These are phyloP conservation scores for Nettapus auritus DNA, from an alignment of 2,113 vertebrate genomes.

Conservation along the genomic window DNA sequence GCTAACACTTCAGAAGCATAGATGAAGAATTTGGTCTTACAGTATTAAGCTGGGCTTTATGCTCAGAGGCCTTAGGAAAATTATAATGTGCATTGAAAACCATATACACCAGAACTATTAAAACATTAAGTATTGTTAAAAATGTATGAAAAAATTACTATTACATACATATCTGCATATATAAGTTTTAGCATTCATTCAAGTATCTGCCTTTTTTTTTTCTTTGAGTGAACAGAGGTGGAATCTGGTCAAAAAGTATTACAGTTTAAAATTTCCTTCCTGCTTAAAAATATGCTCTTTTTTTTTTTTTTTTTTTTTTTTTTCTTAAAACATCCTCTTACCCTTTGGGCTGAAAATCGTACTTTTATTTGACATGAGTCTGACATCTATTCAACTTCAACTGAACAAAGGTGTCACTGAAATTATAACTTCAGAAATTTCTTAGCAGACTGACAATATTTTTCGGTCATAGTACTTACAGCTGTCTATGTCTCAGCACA, in stretches of 20 bases:
- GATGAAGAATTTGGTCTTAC: neutral
- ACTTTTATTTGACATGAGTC: neutral
- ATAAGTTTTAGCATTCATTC: neutral
- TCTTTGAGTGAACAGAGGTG: neutral
- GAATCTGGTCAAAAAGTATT: neutral
- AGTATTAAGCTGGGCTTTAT: neutral
- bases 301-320: neutral
- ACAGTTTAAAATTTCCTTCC: neutral
- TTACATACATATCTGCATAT: neutral
- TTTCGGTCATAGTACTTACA: neutral
- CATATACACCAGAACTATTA: neutral
- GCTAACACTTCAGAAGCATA: neutral
- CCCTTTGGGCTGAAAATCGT: neutral
- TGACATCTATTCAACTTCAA: conserved; percentile 35
- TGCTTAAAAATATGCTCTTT: neutral
- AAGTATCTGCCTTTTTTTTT: neutral
- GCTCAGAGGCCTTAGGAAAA: neutral
- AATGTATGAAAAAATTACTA: neutral
- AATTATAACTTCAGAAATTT: conserved; percentile 42
- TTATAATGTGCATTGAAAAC: neutral
- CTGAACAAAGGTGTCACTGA: conserved; percentile 24
- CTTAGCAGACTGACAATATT: conserved; percentile 2
- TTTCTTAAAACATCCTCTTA: conserved; percentile 21
- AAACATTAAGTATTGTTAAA: neutral
- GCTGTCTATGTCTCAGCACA: neutral